These are phyloP conservation scores for Limosa lapponica DNA, from an alignment of 2,797 vertebrate genomes.

Conservation along the genomic window DNA sequence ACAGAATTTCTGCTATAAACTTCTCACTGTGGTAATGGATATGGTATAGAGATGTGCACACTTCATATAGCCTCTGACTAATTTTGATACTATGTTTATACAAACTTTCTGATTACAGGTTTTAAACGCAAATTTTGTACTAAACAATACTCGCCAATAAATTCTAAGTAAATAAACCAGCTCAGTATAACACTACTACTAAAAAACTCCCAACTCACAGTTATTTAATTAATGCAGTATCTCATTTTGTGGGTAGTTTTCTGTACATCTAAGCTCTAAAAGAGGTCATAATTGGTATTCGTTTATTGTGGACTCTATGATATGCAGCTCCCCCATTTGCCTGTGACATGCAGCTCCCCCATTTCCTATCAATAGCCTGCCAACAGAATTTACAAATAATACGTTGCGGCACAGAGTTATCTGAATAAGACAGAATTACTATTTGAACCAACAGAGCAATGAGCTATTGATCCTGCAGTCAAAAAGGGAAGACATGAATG, in stretches of 20 bases:
- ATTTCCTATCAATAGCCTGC: not conserved
- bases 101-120: not conserved
- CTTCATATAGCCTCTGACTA: not conserved
- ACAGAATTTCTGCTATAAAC: not conserved
- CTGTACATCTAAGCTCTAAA: slow-evolving; percentile 1
- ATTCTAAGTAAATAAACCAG: not conserved
- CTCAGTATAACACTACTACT: not conserved
- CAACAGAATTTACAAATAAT: not conserved
- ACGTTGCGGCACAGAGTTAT: slow-evolving; percentile 16
- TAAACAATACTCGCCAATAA: not conserved
- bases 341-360: not conserved
- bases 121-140: not conserved
- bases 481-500: not conserved
- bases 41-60: not conserved
- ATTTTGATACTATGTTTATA: not conserved
- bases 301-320: not conserved
- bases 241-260: not conserved
- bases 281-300: not conserved
- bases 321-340: not conserved
- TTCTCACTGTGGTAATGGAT: not conserved
- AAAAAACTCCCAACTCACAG: not conserved
- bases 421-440: slow-evolving; percentile 49
- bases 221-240: not conserved
- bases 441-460: slow-evolving; percentile 23
- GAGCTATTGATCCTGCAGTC: slow-evolving; percentile 53